phyloP scores from a whole-genome alignment of 2,797 vertebrate genomes.

The Scyliorhinus canicula region DNA sequence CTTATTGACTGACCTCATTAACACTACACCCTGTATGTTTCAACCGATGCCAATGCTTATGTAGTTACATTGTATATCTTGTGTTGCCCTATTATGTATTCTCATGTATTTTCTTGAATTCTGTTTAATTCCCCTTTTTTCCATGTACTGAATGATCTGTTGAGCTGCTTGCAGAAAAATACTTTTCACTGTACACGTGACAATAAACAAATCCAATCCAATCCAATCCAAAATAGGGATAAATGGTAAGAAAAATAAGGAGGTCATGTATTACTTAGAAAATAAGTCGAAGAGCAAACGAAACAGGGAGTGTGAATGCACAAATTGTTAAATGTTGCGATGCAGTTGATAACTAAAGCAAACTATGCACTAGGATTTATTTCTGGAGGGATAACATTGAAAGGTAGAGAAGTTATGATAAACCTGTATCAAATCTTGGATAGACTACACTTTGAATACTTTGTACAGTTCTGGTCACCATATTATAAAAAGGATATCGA shows the following conservation, averaged over 20 bases:
- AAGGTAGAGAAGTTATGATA: neutral
- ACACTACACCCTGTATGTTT: no score
- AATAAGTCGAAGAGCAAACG: neutral
- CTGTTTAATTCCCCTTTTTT: no score
- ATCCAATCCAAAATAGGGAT: no score
- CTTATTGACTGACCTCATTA: no score
- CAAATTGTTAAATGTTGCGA: neutral
- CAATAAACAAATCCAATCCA: no score
- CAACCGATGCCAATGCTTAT: no score
- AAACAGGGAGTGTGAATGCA: neutral
- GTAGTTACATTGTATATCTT: no score
- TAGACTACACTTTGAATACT: neutral
- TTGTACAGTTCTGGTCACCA: neutral
- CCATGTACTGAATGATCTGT: no score
- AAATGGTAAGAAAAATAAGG: neutral
- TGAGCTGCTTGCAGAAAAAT: no score
- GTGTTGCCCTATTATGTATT: no score
- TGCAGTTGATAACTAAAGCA: neutral
- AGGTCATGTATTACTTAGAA: neutral
- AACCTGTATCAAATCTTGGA: neutral
- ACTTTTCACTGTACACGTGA: no score
- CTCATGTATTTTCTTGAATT: no score
- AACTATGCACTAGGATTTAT: neutral
- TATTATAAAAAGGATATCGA: neutral
- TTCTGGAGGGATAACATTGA: neutral